phyloP scores from a whole-genome alignment of 2,797 vertebrate species.

The Xiphorhynchus erythropygius region DNA sequence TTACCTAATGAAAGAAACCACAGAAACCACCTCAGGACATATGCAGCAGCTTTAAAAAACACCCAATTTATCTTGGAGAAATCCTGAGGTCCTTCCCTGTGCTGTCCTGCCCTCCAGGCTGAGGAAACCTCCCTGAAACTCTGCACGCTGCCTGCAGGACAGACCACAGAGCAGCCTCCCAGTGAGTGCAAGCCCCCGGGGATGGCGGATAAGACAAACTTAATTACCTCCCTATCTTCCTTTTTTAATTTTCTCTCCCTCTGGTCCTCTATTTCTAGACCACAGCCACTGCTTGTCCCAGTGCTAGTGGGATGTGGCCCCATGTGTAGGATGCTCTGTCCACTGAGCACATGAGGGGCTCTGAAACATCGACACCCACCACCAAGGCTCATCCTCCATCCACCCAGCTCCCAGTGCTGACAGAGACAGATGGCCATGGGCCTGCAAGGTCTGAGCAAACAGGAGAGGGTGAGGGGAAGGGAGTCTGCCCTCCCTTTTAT shows the following conservation, averaged over 20 bases:
- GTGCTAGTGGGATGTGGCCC: rapidly evolving
- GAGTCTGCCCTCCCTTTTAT: neutral
- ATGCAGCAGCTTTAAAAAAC: neutral
- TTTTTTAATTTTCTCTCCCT: neutral
- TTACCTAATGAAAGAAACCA: neutral
- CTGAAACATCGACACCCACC: neutral
- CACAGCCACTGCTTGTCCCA: neutral
- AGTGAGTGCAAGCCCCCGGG: rapidly evolving
- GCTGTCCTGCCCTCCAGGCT: rapidly evolving
- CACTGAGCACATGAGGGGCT: neutral
- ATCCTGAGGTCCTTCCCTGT: rapidly evolving
- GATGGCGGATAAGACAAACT: neutral
- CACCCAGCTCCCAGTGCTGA: neutral
- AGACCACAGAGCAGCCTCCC: neutral
- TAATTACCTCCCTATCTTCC: neutral
- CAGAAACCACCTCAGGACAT: neutral
- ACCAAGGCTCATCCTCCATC: neutral
- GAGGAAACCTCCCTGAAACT: neutral
- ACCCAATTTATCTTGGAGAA: neutral
- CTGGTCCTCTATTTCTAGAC: neutral
- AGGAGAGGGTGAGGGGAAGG: neutral
- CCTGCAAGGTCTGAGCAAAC: neutral
- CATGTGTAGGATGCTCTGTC: neutral
- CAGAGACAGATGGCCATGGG: neutral
- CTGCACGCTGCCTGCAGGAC: rapidly evolving